A percentile compares a stretch with the other conserved stretches of the same genome.
Conservation (phyloP, 2,113 vertebrate genomes). For the Nettapus auritus region DNA sequence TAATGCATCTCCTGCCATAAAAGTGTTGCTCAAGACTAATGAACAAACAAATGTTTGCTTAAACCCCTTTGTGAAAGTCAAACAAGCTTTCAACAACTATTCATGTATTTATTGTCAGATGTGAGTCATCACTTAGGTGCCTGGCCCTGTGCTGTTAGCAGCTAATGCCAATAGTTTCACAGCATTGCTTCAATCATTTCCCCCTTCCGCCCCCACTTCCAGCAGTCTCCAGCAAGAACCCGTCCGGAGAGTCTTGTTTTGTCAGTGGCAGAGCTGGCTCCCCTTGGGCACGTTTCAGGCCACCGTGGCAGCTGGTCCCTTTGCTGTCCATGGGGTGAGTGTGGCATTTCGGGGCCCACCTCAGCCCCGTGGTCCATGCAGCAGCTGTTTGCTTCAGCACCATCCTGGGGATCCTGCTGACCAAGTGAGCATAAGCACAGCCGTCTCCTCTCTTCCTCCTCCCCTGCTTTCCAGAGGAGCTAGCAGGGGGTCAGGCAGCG, state of each 20-base stretch:
- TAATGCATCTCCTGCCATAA: conserved; percentile 79
- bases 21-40: conserved; percentile 80
- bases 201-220: background rate
- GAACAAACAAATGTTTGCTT: conserved; percentile 81
- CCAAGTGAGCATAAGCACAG: conserved; percentile 61
- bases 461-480: background rate
- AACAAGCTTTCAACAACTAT: conserved; percentile 80
- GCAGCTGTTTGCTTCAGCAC: conserved; percentile 60
- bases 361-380: conserved; percentile 43
- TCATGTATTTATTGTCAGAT: conserved; percentile 76
- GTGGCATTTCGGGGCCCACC: conserved; percentile 49
- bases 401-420: conserved; percentile 60
- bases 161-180: conserved; percentile 58
- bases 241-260: conserved; percentile 50
- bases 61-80: conserved; percentile 80
- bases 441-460: background rate
- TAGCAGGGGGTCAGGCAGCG: background rate
- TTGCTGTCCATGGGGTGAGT: conserved; percentile 55
- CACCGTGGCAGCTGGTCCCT: conserved; percentile 46
- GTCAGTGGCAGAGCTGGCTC: conserved; percentile 60
- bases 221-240: conserved; percentile 71
- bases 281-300: background rate
- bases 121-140: conserved; percentile 75
- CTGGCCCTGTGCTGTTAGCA: conserved; percentile 67
- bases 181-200: conserved; percentile 55